Base-by-base conservation (phyloP, 2,113 vertebrate species). In the Heterocephalus glaber region DNA sequence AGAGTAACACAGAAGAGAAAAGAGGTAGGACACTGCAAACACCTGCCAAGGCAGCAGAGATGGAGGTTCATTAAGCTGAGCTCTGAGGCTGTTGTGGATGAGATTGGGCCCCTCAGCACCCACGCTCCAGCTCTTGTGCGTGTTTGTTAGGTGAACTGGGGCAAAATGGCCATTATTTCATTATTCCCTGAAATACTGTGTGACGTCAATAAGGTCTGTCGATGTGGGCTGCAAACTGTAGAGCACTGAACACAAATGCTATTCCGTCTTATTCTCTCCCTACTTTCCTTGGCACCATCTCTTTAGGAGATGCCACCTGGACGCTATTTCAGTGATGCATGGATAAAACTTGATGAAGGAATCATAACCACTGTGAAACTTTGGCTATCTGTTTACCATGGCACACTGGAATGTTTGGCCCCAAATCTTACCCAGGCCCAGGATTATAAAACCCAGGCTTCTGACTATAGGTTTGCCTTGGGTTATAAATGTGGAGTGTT, bases 261-360 rank as follows among this genome's bases (percentile, higher is more conserved):
- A 22, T 19, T 85, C 72, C 44, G 26, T 28, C 47, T 22, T 38
- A 76, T 14, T 54, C 35, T 56, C 24, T 74, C 22, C 54, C 33
- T 33, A 17, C 26, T 61, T 44, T 72, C 7, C 13, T 77, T 41
- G 9, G 28, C 17, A 44, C 63, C 6, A 7, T 68, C 72, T 63
- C 49, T 54, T 65, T 7, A 41, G 54, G 81, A 88, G 81, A 88
- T 1, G 68, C 54, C 38, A 77, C 38, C 84, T 20, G 22, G 20
- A 82, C 14, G 41, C 38, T 33, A 54, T 80, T 77, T 79, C 26
- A 52, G 17, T 20, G 74, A 72, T 33, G 49, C 2, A 10, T 24
- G 61, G 61, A 61, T 14, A 85, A 79, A 54, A 49, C 47, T 89
- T 96, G 70, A 80, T 41, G 76, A 81, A 91, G 66, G 26, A 47